Evolutionary conservation across 2,797 vertebrate species (phyloP).

Genomic region (Rhinatrema bivittatum): DNA sequence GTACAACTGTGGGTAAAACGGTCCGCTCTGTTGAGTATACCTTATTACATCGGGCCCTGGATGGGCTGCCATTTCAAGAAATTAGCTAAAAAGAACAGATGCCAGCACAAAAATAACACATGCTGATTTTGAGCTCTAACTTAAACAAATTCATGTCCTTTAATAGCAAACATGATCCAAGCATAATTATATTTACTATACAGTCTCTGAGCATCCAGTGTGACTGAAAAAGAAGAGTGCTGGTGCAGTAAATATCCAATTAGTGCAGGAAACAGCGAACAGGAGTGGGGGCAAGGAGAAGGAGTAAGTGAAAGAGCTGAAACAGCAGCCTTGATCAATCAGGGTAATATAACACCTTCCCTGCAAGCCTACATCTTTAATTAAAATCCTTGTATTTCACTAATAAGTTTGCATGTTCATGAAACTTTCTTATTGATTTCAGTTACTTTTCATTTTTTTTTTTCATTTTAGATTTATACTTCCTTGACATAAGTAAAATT

Average conservation of each 20-base stretch:
- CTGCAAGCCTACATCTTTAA: slow-evolving; percentile 46
- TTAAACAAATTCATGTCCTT: too few relatives aligned
- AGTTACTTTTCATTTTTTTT: slow-evolving; percentile 34
- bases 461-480: slow-evolving; percentile 14
- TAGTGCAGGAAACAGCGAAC: slow-evolving; percentile 14
- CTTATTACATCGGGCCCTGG: too few relatives aligned
- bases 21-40: too few relatives aligned
- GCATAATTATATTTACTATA: slow-evolving; percentile 15
- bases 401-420: slow-evolving; percentile 46
- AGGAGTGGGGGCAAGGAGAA: background rate
- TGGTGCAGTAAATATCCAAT: slow-evolving; percentile 24
- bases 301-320: slow-evolving; percentile 44
- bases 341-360: slow-evolving; percentile 22
- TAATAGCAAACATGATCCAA: too few relatives aligned
- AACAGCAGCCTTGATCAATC: slow-evolving; percentile 41
- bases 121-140: too few relatives aligned
- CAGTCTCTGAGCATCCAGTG: slow-evolving; percentile 14
- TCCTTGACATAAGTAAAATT: slow-evolving; percentile 25
- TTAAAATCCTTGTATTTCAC: slow-evolving; percentile 52
- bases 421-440: slow-evolving; percentile 49
- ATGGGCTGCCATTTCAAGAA: too few relatives aligned
- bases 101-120: too few relatives aligned
- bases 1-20: too few relatives aligned
- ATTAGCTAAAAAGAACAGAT: too few relatives aligned
- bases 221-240: slow-evolving; percentile 23